phyloP scores from a whole-genome alignment of 2,888 invertebrate species.

The Oxystoma pomonae region DNA sequence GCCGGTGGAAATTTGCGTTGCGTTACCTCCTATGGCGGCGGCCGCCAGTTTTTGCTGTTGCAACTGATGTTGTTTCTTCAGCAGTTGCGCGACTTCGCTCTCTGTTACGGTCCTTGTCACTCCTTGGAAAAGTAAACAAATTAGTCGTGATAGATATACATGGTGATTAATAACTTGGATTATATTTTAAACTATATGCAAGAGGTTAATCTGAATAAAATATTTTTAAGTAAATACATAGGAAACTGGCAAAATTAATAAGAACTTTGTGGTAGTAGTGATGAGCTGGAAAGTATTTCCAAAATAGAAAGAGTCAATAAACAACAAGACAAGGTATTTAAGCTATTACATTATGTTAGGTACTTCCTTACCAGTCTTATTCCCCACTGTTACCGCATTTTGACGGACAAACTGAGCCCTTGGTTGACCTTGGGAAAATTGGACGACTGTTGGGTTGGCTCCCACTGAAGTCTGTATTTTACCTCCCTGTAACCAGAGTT shows the following conservation, averaged over 20 bases:
- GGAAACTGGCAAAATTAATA: too few relatives aligned
- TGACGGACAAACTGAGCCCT: conserved; percentile 43
- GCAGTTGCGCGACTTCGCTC: conserved; percentile 52
- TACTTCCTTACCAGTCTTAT: conserved; percentile 28
- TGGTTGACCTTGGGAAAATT: conserved; percentile 45
- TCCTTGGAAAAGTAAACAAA: too few relatives aligned
- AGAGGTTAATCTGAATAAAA: too few relatives aligned
- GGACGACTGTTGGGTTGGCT: conserved; percentile 41
- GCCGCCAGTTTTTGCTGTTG: conserved; percentile 41
- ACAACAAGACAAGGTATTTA: too few relatives aligned
- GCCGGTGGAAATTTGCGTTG: not conserved
- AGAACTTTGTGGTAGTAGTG: too few relatives aligned
- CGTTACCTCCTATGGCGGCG: conserved; percentile 25
- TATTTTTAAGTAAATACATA: too few relatives aligned
- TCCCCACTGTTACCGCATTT: conserved; percentile 43
- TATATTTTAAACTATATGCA: too few relatives aligned
- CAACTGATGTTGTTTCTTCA: conserved; percentile 46
- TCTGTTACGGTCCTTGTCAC: conserved; percentile 49
- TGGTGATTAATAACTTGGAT: too few relatives aligned
- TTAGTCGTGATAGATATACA: too few relatives aligned
- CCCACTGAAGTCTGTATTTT: conserved; percentile 44
- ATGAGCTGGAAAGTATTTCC: too few relatives aligned
- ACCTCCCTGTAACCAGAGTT: conserved; percentile 35
- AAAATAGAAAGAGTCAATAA: too few relatives aligned
- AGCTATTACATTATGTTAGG: too few relatives aligned